Evolutionary conservation across 2,113 vertebrate species (phyloP), one percentile per base, ranked within the genome.

Genomic region (Neodontobutis hainanensis): DNA sequence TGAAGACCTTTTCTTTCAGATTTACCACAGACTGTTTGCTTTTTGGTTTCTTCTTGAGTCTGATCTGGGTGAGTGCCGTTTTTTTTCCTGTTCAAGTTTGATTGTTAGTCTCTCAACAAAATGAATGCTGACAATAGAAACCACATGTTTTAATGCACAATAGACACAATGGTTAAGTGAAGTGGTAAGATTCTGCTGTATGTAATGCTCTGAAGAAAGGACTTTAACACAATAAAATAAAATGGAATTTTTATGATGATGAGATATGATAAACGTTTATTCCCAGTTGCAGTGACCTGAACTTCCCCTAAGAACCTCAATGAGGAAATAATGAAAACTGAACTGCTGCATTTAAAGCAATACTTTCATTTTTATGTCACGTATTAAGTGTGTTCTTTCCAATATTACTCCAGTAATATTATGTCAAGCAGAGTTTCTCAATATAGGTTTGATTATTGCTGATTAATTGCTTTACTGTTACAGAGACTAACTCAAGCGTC

Each of bases 1-100:
- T 65, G 70, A 59, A 61, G 68, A 11, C 38, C 57, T 65, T 74
- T 57, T 48, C 36, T 65, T 55, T 72, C 45, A 78, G 44, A 61
- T 58, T 68, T 49, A 61, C 11, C 32, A 51, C 49, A 12, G 32
- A 61, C 48, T 19, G 1, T 59, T 63, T 78, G 38, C n/a, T 85
- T 63, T 40, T 83, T 55, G 69, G 62, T 5, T 11, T 83, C 60
- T 69, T 36, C 65, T 45, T 83, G n/a, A 48, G 19, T 69, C 74
- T 67, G 2, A 63, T 85, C 2, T 71, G 65, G 88, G 90, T 91
- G 83, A 89, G 90, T 75, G 14, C 14, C 6, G 34, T 11, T 15
- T 46, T 51, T 0, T 12, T 16, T 72, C 8, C 32, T 48, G 19
- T 57, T 66, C n/a, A 11, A 16, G 3, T 57, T 75, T 58, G 72